Evolutionary conservation across 2,797 vertebrate genomes (phyloP), one percentile per base, ranked within the genome.

Genomic region (Lepilemur ruficaudatus): DNA sequence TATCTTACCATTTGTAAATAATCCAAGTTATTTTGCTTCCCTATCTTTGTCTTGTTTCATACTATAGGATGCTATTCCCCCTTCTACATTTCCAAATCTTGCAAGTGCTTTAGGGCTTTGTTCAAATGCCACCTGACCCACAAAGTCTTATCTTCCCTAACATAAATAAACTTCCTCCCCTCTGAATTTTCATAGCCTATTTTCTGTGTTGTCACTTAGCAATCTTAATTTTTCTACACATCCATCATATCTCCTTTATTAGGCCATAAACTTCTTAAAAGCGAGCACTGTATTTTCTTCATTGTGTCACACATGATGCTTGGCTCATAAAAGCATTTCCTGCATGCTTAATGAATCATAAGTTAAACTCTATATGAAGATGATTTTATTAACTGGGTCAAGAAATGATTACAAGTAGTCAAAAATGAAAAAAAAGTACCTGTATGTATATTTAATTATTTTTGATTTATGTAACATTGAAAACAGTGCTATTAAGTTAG

Each of bases 401-500:
- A 85, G 72, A 91, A 93, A 88, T 72, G 48, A 84, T 22, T 87
- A 17, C 46, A 87, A 75, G 75, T 30, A 91, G 25, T 91, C 52
- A 91, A 80, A 88, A 94, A 28, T 43, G 43, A 82, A 73, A 88
- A 73, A 88, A 81, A 82, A 52, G 5, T 46, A 23, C 32, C 23
- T 38, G 11, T 9, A 38, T 82, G 25, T 2, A 12, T 72, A 20
- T 43, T 8, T 87, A 59, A 92, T 73, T 82, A 52, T 87, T 76
- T 86, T 81, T 78, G 25, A 83, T 92, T 79, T 72, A 57, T 65
- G 18, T 84, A 57, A 67, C 13, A 76, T 65, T 91, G 83, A 80
- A 76, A 89, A 89, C 2, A 79, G 18, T 67, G 25, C 30, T 93
- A 94, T 88, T 46, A 69, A 87, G 17, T 91, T 95, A 80, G 43